phyloP scores from a whole-genome alignment of 23 tunicate genomes.

The Halocynthia roretzi region DNA sequence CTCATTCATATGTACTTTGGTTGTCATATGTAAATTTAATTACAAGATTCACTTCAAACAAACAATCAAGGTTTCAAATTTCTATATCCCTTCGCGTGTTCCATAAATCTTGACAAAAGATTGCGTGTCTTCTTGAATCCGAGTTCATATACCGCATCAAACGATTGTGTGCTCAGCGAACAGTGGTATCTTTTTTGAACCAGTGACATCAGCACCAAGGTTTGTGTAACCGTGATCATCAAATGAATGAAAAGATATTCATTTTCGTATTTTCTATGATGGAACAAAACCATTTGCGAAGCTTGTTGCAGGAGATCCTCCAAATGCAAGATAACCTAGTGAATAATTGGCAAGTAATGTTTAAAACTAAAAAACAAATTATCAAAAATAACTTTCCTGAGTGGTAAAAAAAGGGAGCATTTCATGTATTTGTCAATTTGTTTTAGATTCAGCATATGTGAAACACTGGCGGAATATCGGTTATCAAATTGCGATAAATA shows the following conservation, averaged over 20 bases:
- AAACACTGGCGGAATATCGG: too few species aligned
- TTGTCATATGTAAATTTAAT: too few species aligned
- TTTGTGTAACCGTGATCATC: background rate
- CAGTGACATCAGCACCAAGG: background rate
- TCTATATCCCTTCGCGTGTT: background rate
- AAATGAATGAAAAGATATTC: background rate
- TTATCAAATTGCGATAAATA: background rate
- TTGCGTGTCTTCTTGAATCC: background rate
- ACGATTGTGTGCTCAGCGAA: background rate
- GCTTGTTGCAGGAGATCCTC: constrained; percentile 5
- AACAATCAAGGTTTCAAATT: background rate
- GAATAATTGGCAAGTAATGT: background rate
- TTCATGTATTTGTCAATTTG: too few species aligned
- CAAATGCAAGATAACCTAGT: background rate
- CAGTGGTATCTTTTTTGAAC: background rate
- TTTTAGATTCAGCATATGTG: too few species aligned
- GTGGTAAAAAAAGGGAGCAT: too few species aligned
- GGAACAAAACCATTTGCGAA: constrained; percentile 4
- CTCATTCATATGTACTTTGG: too few species aligned
- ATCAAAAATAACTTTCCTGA: too few species aligned
- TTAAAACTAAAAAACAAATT: too few species aligned
- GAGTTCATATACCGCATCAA: background rate
- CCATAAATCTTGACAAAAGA: background rate
- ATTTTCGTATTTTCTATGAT: background rate
- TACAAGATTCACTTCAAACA: too few species aligned